Base-by-base conservation (phyloP, 1,140 invertebrate species). In the Dinothrombium tinctorium region DNA sequence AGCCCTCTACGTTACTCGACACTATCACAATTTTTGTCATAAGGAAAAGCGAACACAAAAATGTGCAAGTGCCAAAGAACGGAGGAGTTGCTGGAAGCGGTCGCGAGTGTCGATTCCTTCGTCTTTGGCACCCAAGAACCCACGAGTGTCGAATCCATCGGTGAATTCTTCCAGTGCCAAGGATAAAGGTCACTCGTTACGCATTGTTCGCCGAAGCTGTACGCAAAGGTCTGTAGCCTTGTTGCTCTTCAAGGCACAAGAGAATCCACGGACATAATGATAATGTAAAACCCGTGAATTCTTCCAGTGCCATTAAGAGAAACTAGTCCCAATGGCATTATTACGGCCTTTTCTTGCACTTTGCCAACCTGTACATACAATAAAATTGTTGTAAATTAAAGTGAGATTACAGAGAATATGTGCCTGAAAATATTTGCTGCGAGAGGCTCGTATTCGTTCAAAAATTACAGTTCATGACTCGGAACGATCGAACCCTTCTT, bases 121-220 rank as follows among this genome's bases (percentile, higher is more conserved):
- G 42, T 50, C 50, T 50, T 49, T 52, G 51, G 51, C 51, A 53
- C 51, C 38, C 45, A 45, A 53, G 47, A 50, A 53, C 46, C 50
- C 51, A 53, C 51, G 49, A 51, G 37, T 24, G 42, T 37, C 41
- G 14, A 19, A 23, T 23, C 31, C 40, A 50, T 49, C 50, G 50
- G 51, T 52, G 51, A 53, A 53, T 52, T 53, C 51, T 53, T 53
- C 47, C 50, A 53, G 51, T 53, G 51, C 51, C 51, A 53, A 52
- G 50, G 49, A 50, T 41, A 51, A 52, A 21, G 33, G 37, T 36
- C 23, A n/a, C n/a, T n/a, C n/a, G n/a, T n/a, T n/a, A n/a, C n/a
- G n/a, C n/a, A n/a, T n/a, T n/a, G n/a, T n/a, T n/a, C n/a, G n/a
- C n/a, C n/a, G n/a, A n/a, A n/a, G n/a, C n/a, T n/a, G n/a, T n/a